phyloP scores from a whole-genome alignment of 2,888 invertebrate species.

The Carpatolechia fugitivella region DNA sequence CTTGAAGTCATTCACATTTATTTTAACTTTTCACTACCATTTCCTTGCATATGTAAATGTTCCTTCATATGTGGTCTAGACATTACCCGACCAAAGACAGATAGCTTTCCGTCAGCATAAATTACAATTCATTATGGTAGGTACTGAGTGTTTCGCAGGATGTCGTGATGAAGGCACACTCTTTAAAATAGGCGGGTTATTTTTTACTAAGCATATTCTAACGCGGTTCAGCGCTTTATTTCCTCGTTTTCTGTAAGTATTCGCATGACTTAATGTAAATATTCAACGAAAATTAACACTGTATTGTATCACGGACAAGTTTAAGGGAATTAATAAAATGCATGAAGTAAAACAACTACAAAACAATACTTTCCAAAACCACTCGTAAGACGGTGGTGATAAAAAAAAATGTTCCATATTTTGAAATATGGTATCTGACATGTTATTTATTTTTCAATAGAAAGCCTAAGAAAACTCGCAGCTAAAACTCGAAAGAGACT shows the following conservation, averaged over 20 bases:
- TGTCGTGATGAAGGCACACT: constrained; percentile 64
- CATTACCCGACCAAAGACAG: constrained; percentile 43
- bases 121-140: constrained; percentile 69
- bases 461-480: no score
- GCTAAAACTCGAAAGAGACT: no score
- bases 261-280: no score
- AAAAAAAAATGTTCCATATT: no score
- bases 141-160: constrained; percentile 70
- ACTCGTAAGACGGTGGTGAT: no score
- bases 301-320: no score
- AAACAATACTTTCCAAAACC: no score
- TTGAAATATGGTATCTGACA: no score
- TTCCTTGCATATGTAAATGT: constrained; percentile 16
- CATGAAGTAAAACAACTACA: no score
- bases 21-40: not conserved
- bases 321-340: no score
- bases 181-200: constrained; percentile 40
- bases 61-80: constrained; percentile 25
- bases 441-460: no score
- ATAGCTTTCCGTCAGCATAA: constrained; percentile 67
- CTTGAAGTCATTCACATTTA: not conserved
- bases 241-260: constrained; percentile 39
- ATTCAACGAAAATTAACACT: no score
- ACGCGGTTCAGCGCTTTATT: constrained; percentile 40
- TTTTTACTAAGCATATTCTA: constrained; percentile 43